phyloP scores from a whole-genome alignment of 1,140 invertebrate species.

The Drosophila sechellia region DNA sequence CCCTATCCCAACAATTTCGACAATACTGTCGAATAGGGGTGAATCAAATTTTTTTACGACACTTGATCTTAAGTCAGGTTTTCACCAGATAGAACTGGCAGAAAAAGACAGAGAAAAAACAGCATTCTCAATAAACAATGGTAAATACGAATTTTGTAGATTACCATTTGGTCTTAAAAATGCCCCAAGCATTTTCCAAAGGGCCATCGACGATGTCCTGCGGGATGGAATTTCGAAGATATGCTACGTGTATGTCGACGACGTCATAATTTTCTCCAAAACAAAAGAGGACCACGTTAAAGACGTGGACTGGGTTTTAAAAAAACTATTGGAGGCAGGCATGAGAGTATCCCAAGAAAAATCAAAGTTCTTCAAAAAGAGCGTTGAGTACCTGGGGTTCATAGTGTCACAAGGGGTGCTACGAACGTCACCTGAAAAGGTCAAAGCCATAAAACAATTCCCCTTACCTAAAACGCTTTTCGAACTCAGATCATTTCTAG shows the following conservation, averaged over 20 bases:
- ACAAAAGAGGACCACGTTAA: too few species aligned
- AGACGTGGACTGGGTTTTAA: too few species aligned
- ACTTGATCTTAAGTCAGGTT: neutral
- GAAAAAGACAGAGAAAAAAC: neutral
- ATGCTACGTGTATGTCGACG: neutral
- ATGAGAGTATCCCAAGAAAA: constrained; percentile 2
- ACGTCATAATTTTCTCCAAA: neutral
- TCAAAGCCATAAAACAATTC: neutral
- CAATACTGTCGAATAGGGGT: constrained; percentile 6
- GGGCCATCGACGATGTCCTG: neutral
- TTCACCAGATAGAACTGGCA: neutral
- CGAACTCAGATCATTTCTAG: neutral
- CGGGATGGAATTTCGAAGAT: neutral
- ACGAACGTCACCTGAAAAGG: neutral
- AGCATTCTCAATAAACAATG: neutral
- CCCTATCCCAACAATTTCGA: constrained; percentile 1
- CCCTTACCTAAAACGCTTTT: neutral
- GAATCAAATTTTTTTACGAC: neutral
- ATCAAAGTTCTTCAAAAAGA: neutral
- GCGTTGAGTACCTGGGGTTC: neutral
- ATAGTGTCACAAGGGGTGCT: neutral
- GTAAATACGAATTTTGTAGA: neutral
- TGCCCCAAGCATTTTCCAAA: neutral
- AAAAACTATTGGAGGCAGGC: neutral
- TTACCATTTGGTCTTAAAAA: neutral